Percentiles rank a stretch among this genome's conserved stretches.
These are phyloP conservation scores for Zonitis immaculata DNA, from an alignment of 2,888 invertebrate species.

Conservation along the genomic window DNA sequence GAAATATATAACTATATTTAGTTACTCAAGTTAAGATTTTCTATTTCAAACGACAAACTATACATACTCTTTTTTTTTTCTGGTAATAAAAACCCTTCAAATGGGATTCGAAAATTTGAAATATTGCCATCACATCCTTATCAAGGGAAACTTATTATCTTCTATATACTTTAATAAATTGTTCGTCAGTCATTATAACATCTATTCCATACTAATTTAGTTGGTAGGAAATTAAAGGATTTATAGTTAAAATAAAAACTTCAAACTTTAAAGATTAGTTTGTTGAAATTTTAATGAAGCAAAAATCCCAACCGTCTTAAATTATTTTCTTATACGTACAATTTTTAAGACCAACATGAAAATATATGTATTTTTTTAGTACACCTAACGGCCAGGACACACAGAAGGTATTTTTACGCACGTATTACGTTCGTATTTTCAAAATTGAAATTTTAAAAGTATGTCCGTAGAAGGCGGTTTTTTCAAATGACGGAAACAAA, in stretches of 20 bases:
- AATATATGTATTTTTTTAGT: too few relatives aligned
- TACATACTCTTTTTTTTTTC: background rate
- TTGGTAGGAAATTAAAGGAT: background rate
- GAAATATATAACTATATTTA: too few relatives aligned
- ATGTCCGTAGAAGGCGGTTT: too few relatives aligned
- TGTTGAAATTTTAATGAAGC: background rate
- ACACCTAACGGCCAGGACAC: too few relatives aligned
- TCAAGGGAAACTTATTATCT: background rate
- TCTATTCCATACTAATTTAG: background rate
- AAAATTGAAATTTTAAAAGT: too few relatives aligned
- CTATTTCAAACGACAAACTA: background rate
- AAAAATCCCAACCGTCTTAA: conserved; percentile 1
- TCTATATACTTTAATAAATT: background rate
- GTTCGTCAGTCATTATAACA: background rate
- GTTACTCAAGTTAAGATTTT: too few relatives aligned
- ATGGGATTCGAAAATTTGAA: background rate
- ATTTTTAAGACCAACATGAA: too few relatives aligned
- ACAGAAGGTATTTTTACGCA: too few relatives aligned
- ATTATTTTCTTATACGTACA: background rate
- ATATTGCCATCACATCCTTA: background rate
- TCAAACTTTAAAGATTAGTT: background rate
- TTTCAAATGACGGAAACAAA: too few relatives aligned
- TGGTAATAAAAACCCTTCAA: background rate
- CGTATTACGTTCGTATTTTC: too few relatives aligned
- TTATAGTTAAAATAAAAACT: background rate